These are phyloP conservation scores for Cichlasoma orientale DNA, from an alignment of 2,797 vertebrate species.

Conservation along the genomic window DNA sequence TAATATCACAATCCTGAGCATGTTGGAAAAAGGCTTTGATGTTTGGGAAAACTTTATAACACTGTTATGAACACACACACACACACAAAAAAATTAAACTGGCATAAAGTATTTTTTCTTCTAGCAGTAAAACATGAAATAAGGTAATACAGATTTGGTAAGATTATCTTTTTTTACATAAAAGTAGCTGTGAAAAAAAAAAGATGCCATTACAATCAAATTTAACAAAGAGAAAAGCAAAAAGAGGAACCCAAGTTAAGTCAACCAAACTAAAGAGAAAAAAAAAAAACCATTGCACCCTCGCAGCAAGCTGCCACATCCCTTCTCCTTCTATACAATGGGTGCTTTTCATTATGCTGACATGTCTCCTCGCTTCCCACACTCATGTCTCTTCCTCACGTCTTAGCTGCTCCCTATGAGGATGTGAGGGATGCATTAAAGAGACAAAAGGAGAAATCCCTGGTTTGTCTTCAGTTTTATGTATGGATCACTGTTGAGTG, in stretches of 20 bases:
- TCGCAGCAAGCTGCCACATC: neutral
- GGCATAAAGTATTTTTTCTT: neutral
- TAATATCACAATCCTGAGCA: neutral
- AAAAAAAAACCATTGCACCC: neutral
- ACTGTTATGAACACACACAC: neutral
- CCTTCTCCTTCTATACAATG: neutral
- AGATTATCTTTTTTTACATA: neutral
- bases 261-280: neutral
- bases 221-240: neutral
- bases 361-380: neutral
- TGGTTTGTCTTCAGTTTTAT: neutral
- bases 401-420: neutral
- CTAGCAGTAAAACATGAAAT: neutral
- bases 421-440: neutral
- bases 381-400: neutral
- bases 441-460: neutral
- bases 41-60: neutral
- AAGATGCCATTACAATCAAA: neutral
- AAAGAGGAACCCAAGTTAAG: neutral
- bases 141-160: neutral
- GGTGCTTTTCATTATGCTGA: conserved; percentile 1
- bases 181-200: neutral
- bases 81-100: neutral
- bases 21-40: neutral
- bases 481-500: neutral